phyloP scores from a whole-genome alignment of 1,140 invertebrate species.

The Hylaeus anthracinus region DNA sequence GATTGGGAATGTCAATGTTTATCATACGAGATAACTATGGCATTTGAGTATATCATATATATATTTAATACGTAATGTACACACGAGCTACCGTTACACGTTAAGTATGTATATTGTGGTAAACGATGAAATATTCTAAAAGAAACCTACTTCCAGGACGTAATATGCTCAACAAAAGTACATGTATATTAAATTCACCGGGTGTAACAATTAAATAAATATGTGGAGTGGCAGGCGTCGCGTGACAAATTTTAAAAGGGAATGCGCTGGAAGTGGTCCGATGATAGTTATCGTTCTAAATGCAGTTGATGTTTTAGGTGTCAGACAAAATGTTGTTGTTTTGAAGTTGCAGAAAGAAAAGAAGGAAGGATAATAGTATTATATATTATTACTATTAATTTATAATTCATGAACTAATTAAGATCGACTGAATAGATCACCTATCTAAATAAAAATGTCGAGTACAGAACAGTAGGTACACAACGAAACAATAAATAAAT shows the following conservation, averaged over 20 bases:
- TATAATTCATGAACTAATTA: no score
- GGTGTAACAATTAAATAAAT: conserved; percentile 38
- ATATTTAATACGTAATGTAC: conserved; percentile 63
- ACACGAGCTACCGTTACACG: conserved; percentile 56
- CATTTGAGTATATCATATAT: conserved; percentile 62
- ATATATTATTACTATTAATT: no score
- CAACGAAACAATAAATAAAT: no score
- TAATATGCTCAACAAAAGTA: conserved; percentile 71
- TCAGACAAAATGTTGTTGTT: neutral
- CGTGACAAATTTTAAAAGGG: conserved; percentile 18
- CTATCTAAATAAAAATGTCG: no score
- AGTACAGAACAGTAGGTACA: no score
- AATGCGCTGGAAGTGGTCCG: neutral
- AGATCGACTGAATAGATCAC: no score
- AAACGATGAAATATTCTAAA: conserved; percentile 74
- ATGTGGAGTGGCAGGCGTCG: conserved; percentile 53
- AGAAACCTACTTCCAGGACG: conserved; percentile 70
- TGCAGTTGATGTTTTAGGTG: neutral
- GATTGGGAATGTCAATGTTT: conserved; percentile 73
- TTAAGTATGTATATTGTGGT: conserved; percentile 64
- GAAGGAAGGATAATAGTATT: neutral
- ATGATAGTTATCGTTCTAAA: neutral
- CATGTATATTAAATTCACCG: conserved; percentile 40
- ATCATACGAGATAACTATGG: conserved; percentile 70
- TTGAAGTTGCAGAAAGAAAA: neutral